Evolutionary conservation across 2,113 vertebrate species (phyloP), one percentile per base, ranked within the genome.

Genomic region (Burhinus oedicnemus): DNA sequence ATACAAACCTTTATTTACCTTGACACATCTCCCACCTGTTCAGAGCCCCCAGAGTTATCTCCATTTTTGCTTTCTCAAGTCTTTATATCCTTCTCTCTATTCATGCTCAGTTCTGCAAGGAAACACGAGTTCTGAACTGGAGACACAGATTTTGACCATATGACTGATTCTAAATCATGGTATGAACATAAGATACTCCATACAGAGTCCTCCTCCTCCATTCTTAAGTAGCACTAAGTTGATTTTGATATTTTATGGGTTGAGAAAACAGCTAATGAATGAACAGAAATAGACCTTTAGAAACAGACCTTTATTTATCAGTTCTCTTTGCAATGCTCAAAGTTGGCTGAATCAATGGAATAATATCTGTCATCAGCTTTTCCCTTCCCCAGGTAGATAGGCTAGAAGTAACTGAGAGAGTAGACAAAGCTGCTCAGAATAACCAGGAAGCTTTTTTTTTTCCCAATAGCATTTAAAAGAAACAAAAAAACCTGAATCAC

Each of bases 1-100:
- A 5, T 10, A 40, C 17, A 89, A 62, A 83, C 18, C 18, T 60
- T 44, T 30, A 9, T 38, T 91, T 89, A 70, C 45, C 52, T 78
- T 70, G 25, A 22, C 7, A 18, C 0, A 0, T 14, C 11, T 61
- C 27, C 29, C 3, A 10, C 25, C 5, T 25, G 7, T 44, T 71
- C 55, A 82, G 75, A 88, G 12, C 8, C 29, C 69, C 38, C 47
- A 68, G n/a, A 61, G 42, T 23, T 49, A 10, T 11, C 10, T 16
- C 44, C 30, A 17, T 44, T 38, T 10, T 12, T 72, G 85, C 25
- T 61, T 52, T 72, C 40, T 61, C 23, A 40, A 27, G 8, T 23
- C 27, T 57, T 86, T 44, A 27, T 9, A 69, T 51, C 36, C 1
- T 55, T 69, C 6, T 38, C 15, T 82, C 21, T 64, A 6, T 22